Evolutionary conservation across 2,888 invertebrate species (phyloP), one percentile per base, ranked within the genome.

Genomic region (Rhogogaster chlorosoma): DNA sequence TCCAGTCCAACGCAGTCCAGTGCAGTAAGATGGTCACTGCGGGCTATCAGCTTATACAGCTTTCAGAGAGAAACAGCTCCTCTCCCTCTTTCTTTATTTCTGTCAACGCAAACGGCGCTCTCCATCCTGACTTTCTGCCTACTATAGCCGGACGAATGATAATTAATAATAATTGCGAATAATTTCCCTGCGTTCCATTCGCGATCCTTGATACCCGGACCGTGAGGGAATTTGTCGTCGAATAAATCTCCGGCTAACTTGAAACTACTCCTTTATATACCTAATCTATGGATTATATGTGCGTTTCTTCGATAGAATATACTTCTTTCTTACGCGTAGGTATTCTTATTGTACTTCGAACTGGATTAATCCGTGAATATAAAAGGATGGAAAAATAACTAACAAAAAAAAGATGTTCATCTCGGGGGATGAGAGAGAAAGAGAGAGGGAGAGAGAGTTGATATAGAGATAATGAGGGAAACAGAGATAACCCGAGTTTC

Each of bases 101-200:
- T 73, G 71, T 73, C 71, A 73, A 73, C 71, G 71, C 61, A 18
- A 10, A 18, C 15, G 1, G 0, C 32, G 18, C 36, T 36, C 61
- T 2, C 61, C n/a, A 5, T 18, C 5, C 15, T 18, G 3, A 18
- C 18, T 18, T 18, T 5, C 18, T 3, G 6, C 22, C n/a, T 61
- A 22, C 45, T 26, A n/a, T n/a, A 1, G 49, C 15, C 5, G 32
- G 4, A 32, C n/a, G 67, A 67, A 67, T 75, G 15, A 29, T 75
- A 75, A 75, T 75, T 75, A 75, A 75, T 75, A 75, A 75, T 75
- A 75, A 75, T 75, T 75, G 75, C 49, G 49, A 26, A 45, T 49
- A 75, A 75, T 75, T 42, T 75, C 49, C 45, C 2, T 4, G 29
- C 75, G 29, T 75, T 75, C 45, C 75, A 29, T 75, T 18, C 26